Base-by-base conservation (phyloP, 2,888 invertebrate genomes). In the Suillia variegata region DNA sequence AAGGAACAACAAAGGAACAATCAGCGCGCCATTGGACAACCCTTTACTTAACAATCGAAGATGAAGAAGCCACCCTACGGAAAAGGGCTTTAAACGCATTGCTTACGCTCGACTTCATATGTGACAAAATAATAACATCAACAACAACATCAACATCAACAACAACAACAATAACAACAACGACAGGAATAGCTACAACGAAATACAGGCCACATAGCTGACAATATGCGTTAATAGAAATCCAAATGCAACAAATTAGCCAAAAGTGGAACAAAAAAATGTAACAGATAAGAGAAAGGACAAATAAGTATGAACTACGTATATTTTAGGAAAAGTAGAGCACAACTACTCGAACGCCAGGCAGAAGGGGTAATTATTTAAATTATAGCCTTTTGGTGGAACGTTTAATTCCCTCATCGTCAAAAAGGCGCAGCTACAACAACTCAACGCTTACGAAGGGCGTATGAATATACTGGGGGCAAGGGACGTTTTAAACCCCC, bases 311-410 rank as follows among this genome's bases (percentile, higher is more conserved):
- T 26, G 26, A 26, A 10, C n/a, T n/a, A n/a, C n/a, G n/a, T n/a
- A n/a, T n/a, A n/a, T n/a, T 26, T 26, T 26, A 10, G 5, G 26
- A 26, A 26, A 26, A 26, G 10, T 26, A 26, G 26, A 6, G 10
- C 26, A 26, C 26, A 26, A 10, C 26, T 10, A 26, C 26, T 6
- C 26, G 5, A 26, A 26, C 26, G 26, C 26, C n/a, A n/a, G n/a
- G 61, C 71, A 65, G 66, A 66, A 70, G 63, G 70, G 70, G 75
- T 70, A 75, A 74, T 74, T 74, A 74, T 75, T 76, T 76, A 73
- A 74, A 74, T 74, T 76, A 75, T 70, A 65, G 61, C 69, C 45
- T 42, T 26, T 51, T 62, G 62, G 58, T 58, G 54, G 24, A 38
- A 54, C 48, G n/a, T 13, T 38, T 8, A 58, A 54, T 50, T 56